Conservation (phyloP, 2,888 invertebrate genomes). For the Cremastinae sp. region DNA sequence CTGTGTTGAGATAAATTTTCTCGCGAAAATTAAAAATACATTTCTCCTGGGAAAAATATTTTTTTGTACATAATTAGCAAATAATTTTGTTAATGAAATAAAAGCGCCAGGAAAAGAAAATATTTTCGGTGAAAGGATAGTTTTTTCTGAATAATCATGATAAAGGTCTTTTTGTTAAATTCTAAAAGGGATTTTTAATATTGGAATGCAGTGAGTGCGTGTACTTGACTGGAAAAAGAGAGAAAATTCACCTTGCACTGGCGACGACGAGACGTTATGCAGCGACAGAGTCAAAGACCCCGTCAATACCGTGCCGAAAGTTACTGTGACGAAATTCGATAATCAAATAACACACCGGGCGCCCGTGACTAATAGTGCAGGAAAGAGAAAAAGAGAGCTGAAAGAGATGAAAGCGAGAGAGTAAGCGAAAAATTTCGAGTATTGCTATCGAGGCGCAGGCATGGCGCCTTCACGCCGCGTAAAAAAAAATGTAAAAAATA, state of each 20-base stretch:
- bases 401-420: no score
- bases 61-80: no score
- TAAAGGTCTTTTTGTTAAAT: no score
- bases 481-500: constrained; percentile 39
- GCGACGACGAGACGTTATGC: constrained; percentile 57
- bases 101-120: no score
- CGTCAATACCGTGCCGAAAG: constrained; percentile 61
- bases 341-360: constrained; percentile 66
- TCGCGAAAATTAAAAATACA: no score
- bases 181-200: no score
- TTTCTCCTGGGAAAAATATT: no score
- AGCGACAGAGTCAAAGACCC: constrained; percentile 44
- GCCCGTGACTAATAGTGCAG: constrained; percentile 61
- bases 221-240: constrained; percentile 23
- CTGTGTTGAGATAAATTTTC: no score
- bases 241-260: constrained; percentile 34
- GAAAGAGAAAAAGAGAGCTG: not conserved
- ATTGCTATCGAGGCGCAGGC: constrained; percentile 17
- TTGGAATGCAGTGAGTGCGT: no score
- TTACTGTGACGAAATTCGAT: constrained; percentile 65
- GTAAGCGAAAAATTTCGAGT: constrained; percentile 12
- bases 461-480: constrained; percentile 60
- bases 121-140: no score
- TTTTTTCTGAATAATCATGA: no score
- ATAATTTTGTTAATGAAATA: no score